Conservation (phyloP, 2,113 vertebrate species). For the Gobio gobio region DNA sequence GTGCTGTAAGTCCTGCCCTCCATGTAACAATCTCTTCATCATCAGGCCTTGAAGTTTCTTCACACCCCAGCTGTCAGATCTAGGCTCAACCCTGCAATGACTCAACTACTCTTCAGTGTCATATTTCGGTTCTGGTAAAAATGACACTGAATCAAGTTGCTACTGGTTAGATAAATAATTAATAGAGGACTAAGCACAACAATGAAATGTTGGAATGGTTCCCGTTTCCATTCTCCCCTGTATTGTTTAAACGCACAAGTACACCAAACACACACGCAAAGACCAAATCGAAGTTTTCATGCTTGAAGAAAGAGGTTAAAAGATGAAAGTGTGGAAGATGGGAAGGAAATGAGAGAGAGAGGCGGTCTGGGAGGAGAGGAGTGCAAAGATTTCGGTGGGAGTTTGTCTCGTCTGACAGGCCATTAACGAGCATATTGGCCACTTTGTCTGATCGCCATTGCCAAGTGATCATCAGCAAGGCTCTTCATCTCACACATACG, state of each 20-base stretch:
- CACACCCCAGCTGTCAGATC: neutral
- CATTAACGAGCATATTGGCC: constrained; percentile 78
- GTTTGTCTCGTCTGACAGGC: constrained; percentile 65
- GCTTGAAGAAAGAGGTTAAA: neutral
- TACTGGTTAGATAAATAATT: neutral
- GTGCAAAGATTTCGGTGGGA: neutral
- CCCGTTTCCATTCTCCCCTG: neutral
- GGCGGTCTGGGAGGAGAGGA: constrained; percentile 12
- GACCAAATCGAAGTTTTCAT: constrained; percentile 3
- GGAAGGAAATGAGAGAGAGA: constrained; percentile 41
- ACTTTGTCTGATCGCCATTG: constrained; percentile 74
- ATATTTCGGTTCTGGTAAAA: neutral
- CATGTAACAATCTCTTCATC: constrained; percentile 26
- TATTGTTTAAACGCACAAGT: neutral
- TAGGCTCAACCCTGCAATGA: neutral
- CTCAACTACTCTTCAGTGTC: neutral
- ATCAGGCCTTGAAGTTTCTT: constrained; percentile 17
- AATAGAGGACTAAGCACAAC: neutral
- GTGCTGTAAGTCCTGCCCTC: constrained; percentile 8
- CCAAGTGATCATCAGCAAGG: constrained; percentile 74
- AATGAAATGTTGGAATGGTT: neutral
- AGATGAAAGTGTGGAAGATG: constrained; percentile 49
- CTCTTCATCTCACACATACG: constrained; percentile 26
- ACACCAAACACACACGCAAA: neutral
- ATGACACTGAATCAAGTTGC: constrained; percentile 10